Conservation (phyloP, 2,888 invertebrate species). For the Pristionchus japonicus region DNA sequence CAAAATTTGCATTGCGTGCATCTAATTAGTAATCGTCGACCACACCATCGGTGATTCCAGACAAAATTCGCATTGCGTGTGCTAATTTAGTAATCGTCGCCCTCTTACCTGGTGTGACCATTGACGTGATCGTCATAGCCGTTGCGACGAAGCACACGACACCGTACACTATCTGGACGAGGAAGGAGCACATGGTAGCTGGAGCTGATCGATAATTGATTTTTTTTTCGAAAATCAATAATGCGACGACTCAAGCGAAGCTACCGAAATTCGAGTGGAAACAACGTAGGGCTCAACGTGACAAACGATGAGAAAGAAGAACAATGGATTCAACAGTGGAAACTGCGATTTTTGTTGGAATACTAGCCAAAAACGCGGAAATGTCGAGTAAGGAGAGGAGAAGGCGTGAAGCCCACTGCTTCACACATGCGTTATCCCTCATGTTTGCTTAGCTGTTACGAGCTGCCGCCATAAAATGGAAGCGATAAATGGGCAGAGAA, state of each 20-base stretch:
- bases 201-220: background rate
- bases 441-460: background rate
- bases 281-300: too few species aligned
- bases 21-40: background rate
- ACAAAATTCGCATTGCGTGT: background rate
- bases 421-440: background rate
- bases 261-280: too few species aligned
- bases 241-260: too few species aligned
- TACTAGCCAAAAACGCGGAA: too few species aligned
- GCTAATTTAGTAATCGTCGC: background rate
- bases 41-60: too few species aligned
- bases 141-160: conserved; percentile 42
- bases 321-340: too few species aligned
- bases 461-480: background rate
- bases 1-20: background rate
- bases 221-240: background rate
- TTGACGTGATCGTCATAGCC: background rate
- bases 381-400: background rate
- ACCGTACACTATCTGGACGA: conserved; percentile 62
- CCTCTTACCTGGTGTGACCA: conserved; percentile 44
- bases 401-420: background rate
- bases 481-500: background rate
- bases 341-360: too few species aligned
- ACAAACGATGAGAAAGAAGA: too few species aligned
- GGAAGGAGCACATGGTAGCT: conserved; percentile 57